Percentiles rank a stretch among this genome's conserved stretches.
Evolutionary conservation across 2,888 invertebrate species (phyloP).

Genomic region (Ceramica pisi): DNA sequence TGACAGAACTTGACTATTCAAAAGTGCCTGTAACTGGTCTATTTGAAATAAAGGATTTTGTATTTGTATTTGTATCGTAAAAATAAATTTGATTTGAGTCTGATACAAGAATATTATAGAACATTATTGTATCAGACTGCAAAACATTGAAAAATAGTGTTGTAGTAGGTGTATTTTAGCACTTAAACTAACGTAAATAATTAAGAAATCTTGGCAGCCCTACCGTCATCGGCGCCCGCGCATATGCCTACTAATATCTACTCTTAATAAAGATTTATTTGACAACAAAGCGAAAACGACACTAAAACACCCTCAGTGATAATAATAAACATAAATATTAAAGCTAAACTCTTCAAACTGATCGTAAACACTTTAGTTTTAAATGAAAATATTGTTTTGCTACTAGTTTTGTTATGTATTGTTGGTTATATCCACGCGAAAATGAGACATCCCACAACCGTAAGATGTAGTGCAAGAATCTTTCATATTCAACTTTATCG

Average conservation of each 20-base stretch:
- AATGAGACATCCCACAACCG: too few species aligned
- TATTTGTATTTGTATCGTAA: too few species aligned
- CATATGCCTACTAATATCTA: conserved; percentile 19
- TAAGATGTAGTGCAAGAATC: too few species aligned
- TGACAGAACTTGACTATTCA: too few species aligned
- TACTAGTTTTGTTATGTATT: background rate
- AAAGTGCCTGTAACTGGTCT: too few species aligned
- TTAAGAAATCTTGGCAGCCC: conserved; percentile 48
- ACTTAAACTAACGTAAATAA: conserved; percentile 21
- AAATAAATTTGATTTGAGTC: too few species aligned
- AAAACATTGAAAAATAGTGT: background rate
- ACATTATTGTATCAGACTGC: too few species aligned
- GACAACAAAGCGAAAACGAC: conserved; percentile 52
- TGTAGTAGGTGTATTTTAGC: background rate
- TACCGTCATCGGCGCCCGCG: conserved; percentile 40
- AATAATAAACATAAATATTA: conserved; percentile 56
- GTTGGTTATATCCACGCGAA: background rate
- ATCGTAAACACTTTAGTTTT: conserved; percentile 38
- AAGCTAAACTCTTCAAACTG: conserved; percentile 41
- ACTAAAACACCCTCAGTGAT: conserved; percentile 48
- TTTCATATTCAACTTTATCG: too few species aligned
- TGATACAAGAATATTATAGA: too few species aligned
- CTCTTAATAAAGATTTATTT: conserved; percentile 66
- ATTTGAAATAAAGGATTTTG: too few species aligned
- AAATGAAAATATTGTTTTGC: conserved; percentile 22